Evolutionary conservation across 2,113 vertebrate genomes (phyloP), one percentile per base, ranked within the genome.

Genomic region (Entelurus aequoreus): DNA sequence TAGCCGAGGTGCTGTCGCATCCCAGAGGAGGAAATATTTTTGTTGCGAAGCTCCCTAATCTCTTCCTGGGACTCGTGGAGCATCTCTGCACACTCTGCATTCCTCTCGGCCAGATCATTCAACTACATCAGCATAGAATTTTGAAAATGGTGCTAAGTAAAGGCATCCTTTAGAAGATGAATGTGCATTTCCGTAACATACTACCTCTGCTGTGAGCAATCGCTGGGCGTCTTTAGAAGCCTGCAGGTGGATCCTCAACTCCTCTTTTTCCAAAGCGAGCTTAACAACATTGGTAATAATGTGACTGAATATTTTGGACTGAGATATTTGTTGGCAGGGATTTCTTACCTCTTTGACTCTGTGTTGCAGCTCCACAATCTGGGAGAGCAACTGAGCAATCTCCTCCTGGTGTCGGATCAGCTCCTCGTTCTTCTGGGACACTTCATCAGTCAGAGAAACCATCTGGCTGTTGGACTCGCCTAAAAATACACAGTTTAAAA

Each of bases 161-260:
- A 37, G 1, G 19, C 5, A 6, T 49, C 48, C 48, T 37, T 4
- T 6, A 48, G 16, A 40, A 36, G 8, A 19, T 12, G 35, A 16
- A 0, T n/a, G 54, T 16, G n/a, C 10, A 11, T n/a, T 37, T n/a
- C 19, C 12, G 54, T 59, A 52, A 4, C 11, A 62, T 6, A 48
- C 36, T 84, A 98, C 97, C 93, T 99, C 97, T 71, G 92, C 91
- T 36, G 97, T 99, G 66, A 99, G 92, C 60, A 97, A 94, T 42
- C 94, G 89, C 83, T 99, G 96, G 66, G 95, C 92, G 42, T 98
- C 96, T 89, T 98, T 99, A 61, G 97, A 97, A 63, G 96, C 96
- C 81, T 97, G 93, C 46, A 99, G 87, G 68, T 99, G 96, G 81
- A 98, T 93, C 84, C 92, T 93, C 68, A 99, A 86, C 82, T 99